These are phyloP conservation scores for Drosophila austrosaltans DNA, from an alignment of 2,888 invertebrate genomes.

Conservation along the genomic window DNA sequence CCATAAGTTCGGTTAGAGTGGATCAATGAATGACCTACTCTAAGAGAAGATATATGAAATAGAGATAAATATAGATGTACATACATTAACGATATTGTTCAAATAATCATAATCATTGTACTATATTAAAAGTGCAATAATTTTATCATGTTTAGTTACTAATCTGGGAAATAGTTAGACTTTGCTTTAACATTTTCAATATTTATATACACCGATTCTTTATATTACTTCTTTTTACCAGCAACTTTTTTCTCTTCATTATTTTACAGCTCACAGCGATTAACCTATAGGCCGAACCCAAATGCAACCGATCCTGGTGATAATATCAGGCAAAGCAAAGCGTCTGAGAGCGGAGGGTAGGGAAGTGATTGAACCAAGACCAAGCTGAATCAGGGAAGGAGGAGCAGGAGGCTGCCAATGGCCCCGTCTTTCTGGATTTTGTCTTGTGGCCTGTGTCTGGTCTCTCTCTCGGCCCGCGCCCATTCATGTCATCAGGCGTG, in stretches of 20 bases:
- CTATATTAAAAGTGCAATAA: no score
- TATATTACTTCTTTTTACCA: background rate
- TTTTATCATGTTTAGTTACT: no score
- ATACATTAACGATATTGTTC: no score
- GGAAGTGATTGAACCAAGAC: background rate
- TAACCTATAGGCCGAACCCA: slow-evolving; percentile 11
- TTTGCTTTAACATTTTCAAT: no score
- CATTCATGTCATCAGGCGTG: slow-evolving; percentile 83
- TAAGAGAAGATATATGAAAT: background rate
- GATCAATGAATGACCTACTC: slow-evolving; percentile 25
- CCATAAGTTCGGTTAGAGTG: background rate
- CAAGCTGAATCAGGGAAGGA: background rate
- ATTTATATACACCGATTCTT: background rate
- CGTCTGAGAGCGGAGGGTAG: no score
- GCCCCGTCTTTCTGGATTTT: slow-evolving; percentile 43
- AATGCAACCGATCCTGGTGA: slow-evolving; percentile 9
- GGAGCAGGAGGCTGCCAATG: slow-evolving; percentile 21
- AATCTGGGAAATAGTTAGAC: no score
- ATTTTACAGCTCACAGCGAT: background rate
- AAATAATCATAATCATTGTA: no score
- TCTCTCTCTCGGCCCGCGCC: slow-evolving; percentile 80
- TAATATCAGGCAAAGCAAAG: background rate
- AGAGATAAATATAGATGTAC: background rate
- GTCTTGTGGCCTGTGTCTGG: slow-evolving; percentile 31
- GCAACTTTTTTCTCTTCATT: background rate